Percentiles rank a stretch among this genome's conserved stretches.
These are phyloP conservation scores for Chrysina gloriosa DNA, from an alignment of 2,888 invertebrate species.

Conservation along the genomic window DNA sequence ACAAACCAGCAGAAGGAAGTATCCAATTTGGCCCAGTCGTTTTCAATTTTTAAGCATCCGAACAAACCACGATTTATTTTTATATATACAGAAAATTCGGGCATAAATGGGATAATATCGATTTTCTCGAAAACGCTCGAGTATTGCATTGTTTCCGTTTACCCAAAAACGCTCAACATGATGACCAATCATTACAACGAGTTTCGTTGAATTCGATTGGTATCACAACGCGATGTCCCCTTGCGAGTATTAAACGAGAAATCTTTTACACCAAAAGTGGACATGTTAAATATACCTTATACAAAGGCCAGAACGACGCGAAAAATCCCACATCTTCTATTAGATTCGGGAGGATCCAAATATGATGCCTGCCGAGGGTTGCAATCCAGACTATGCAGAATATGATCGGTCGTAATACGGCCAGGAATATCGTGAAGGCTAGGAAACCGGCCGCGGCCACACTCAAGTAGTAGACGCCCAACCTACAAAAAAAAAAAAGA, in stretches of 20 bases:
- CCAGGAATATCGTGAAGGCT: slow-evolving; percentile 90
- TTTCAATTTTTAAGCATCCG: no score
- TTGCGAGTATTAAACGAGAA: background rate
- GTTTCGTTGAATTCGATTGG: no score
- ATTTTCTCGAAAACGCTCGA: no score
- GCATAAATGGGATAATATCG: no score
- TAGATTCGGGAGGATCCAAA: slow-evolving; percentile 99
- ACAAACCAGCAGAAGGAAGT: no score
- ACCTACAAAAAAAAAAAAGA: slow-evolving; percentile 66
- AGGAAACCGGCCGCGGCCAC: slow-evolving; percentile 95
- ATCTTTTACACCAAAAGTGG: background rate
- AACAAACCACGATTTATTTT: no score
- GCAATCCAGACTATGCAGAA: slow-evolving; percentile 92
- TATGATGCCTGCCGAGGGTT: slow-evolving; percentile 89
- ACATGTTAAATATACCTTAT: slow-evolving; percentile 73
- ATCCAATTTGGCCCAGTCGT: no score
- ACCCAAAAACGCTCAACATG: no score
- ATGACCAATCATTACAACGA: no score
- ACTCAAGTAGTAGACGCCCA: slow-evolving; percentile 97
- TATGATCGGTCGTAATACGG: slow-evolving; percentile 88
- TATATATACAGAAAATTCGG: no score
- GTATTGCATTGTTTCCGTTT: no score
- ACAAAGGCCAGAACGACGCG: slow-evolving; percentile 97
- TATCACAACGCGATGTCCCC: no score
- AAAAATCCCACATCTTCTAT: slow-evolving; percentile 99